A percentile compares a stretch with the other conserved stretches of the same genome.
Conservation (phyloP, 2,797 vertebrate species). For the Emys orbicularis region DNA sequence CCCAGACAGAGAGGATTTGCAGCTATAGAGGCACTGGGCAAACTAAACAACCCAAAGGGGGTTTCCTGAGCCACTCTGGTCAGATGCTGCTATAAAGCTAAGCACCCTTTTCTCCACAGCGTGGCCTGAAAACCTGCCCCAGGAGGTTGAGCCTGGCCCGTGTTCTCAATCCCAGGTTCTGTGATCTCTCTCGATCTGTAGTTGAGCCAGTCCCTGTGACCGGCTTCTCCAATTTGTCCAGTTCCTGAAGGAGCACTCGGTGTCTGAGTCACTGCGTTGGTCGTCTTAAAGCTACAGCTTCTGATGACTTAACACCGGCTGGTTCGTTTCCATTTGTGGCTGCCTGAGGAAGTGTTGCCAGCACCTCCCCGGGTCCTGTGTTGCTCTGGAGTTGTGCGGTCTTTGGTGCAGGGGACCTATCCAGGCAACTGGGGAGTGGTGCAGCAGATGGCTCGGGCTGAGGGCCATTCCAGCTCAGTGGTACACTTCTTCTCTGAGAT, state of each 20-base stretch:
- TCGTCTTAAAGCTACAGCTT: not conserved
- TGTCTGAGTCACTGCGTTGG: rapidly evolving
- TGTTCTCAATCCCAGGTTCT: not conserved
- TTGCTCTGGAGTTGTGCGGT: not conserved
- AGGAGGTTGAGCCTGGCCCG: rapidly evolving
- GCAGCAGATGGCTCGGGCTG: not conserved
- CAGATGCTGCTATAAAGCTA: not conserved
- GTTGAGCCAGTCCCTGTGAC: not conserved
- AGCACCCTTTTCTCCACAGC: rapidly evolving
- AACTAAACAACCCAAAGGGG: not conserved
- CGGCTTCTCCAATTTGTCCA: not conserved
- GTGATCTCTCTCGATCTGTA: not conserved
- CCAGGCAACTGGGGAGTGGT: rapidly evolving
- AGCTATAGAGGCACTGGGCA: not conserved
- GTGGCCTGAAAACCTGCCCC: rapidly evolving
- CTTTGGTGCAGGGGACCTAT: not conserved
- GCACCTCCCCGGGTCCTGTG: rapidly evolving
- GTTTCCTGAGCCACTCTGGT: not conserved
- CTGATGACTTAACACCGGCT: not conserved
- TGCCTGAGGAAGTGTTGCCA: not conserved
- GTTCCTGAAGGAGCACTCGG: not conserved
- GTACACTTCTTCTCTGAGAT: conserved; percentile 9
- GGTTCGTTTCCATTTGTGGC: not conserved
- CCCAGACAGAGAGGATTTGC: not conserved
- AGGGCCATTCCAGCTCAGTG: not conserved